These are phyloP conservation scores for Adrianichthys oophorus DNA, from an alignment of 2,797 vertebrate genomes.

Conservation along the genomic window DNA sequence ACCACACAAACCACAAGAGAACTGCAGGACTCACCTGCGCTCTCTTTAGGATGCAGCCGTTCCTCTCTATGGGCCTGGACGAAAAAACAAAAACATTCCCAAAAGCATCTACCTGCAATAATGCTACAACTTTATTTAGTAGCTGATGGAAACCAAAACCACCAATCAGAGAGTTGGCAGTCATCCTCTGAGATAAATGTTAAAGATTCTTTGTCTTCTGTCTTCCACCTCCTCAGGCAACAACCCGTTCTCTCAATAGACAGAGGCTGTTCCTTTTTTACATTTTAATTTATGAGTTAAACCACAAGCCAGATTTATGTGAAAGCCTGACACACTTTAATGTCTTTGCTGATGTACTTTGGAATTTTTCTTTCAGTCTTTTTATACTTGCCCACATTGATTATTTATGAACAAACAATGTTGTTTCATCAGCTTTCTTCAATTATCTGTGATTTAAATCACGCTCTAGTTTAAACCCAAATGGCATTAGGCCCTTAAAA, in stretches of 20 bases:
- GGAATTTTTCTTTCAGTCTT: slow-evolving; percentile 3
- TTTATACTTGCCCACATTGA: not conserved
- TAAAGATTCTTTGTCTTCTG: slow-evolving; percentile 4
- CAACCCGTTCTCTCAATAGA: no score
- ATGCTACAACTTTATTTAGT: not conserved
- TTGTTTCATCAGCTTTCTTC: slow-evolving; percentile 6
- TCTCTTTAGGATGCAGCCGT: no score
- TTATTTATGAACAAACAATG: slow-evolving; percentile 5
- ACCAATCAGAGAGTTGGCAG: not conserved
- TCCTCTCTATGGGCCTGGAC: no score
- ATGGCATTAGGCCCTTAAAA: slow-evolving; percentile 26
- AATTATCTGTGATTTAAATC: slow-evolving; percentile 9
- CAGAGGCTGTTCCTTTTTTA: not conserved
- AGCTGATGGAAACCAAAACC: not conserved
- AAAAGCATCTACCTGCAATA: no score
- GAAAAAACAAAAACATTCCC: no score
- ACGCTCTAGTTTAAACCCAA: slow-evolving; percentile 7
- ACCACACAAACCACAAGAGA: no score
- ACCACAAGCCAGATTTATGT: not conserved
- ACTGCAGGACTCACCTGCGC: no score
- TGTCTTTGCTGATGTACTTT: slow-evolving; percentile 6
- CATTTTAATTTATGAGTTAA: not conserved
- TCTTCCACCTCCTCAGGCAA: not conserved
- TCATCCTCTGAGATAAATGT: not conserved
- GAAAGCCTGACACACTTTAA: not conserved